phyloP scores from a whole-genome alignment of 2,113 vertebrate genomes.

The Perccottus glenii region DNA sequence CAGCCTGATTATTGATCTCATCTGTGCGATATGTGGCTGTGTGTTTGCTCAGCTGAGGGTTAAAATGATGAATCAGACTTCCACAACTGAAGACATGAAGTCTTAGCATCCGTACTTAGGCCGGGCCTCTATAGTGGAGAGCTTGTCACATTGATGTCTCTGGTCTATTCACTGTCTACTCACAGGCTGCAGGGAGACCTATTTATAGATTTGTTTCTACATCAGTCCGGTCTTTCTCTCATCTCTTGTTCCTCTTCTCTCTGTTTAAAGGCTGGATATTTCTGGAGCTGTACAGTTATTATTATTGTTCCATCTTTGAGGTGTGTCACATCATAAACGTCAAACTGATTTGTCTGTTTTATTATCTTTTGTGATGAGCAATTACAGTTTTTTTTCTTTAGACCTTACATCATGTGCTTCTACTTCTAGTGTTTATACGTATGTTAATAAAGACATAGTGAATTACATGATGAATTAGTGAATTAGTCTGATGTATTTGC shows the following conservation, averaged over 20 bases:
- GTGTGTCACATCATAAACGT: conserved; percentile 34
- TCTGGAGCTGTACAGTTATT: conserved; percentile 50
- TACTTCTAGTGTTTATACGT: no score
- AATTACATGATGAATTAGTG: not conserved
- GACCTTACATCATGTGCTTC: no score
- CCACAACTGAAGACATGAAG: conserved; percentile 36
- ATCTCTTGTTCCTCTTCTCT: conserved; percentile 38
- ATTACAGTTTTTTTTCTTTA: not conserved
- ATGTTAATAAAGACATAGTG: not conserved
- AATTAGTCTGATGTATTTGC: no score
- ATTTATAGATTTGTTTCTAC: conserved; percentile 73
- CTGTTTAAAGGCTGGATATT: conserved; percentile 61
- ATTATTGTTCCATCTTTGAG: conserved; percentile 55
- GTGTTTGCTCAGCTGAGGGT: conserved; percentile 23
- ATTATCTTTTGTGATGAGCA: not conserved
- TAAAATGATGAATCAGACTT: conserved; percentile 47
- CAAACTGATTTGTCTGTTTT: not conserved
- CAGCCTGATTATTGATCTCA: not conserved
- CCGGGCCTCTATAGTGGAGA: conserved; percentile 46
- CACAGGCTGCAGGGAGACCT: conserved; percentile 71
- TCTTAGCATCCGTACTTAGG: conserved; percentile 36
- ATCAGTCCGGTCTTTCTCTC: conserved; percentile 51
- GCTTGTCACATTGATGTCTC: conserved; percentile 75
- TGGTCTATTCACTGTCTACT: conserved; percentile 71
- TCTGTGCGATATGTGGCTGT: conserved; percentile 17